These are phyloP conservation scores for Leptoteleia sp. DNA, from an alignment of 1,140 invertebrate species.

Conservation along the genomic window DNA sequence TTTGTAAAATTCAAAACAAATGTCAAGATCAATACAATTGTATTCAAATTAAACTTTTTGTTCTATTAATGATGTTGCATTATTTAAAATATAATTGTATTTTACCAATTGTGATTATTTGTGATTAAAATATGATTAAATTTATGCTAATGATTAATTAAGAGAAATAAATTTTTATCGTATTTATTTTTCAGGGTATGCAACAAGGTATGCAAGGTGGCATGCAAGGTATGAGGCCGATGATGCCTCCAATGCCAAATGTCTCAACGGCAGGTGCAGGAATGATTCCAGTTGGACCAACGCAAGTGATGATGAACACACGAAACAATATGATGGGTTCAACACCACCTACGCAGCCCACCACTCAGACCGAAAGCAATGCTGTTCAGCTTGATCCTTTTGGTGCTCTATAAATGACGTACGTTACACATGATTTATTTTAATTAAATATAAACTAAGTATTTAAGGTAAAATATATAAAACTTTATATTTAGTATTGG, in stretches of 20 bases:
- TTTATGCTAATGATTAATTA: too few species aligned
- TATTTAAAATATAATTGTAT: too few species aligned
- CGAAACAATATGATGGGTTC: conserved; percentile 70
- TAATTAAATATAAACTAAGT: too few species aligned
- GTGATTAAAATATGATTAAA: too few species aligned
- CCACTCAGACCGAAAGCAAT: conserved; percentile 74
- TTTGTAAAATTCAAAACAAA: too few species aligned
- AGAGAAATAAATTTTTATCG: too few species aligned
- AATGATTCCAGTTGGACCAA: conserved; percentile 57
- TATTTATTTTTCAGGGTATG: conserved; percentile 73
- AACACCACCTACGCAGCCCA: conserved; percentile 70
- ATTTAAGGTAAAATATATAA: too few species aligned
- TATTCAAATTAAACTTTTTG: too few species aligned
- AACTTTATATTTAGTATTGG: too few species aligned
- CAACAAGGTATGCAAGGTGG: conserved; percentile 75
- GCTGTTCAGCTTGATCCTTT: conserved; percentile 80
- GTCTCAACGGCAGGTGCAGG: conserved; percentile 66
- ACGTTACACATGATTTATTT: conserved; percentile 21
- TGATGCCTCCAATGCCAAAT: conserved; percentile 75
- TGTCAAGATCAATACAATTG: too few species aligned
- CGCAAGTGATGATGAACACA: conserved; percentile 74
- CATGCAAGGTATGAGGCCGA: conserved; percentile 75
- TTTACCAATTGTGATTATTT: too few species aligned
- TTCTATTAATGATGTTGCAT: too few species aligned
- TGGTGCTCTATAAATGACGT: conserved; percentile 80